Evolutionary conservation across 2,888 invertebrate species (phyloP).

Genomic region (Amiota mariae): DNA sequence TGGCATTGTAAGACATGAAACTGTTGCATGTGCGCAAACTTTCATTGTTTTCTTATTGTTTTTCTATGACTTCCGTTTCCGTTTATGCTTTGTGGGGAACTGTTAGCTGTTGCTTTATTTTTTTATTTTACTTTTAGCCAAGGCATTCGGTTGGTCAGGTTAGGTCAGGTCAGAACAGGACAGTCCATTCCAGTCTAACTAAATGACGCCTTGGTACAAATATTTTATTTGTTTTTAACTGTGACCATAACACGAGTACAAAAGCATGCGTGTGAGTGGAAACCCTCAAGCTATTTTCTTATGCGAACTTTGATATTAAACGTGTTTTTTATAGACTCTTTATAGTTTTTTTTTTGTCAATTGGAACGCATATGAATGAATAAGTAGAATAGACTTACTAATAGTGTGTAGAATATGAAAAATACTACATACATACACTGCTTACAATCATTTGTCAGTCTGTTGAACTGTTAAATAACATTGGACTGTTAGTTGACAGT

Average conservation of each 20-base stretch:
- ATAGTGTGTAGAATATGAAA: too few relatives aligned
- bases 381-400: too few relatives aligned
- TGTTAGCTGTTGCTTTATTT: slow-evolving; percentile 8
- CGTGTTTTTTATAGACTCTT: too few relatives aligned
- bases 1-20: not conserved
- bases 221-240: not conserved
- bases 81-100: not conserved
- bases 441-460: too few relatives aligned
- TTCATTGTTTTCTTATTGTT: not conserved
- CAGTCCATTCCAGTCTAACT: too few relatives aligned
- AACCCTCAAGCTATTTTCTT: slow-evolving; percentile 10
- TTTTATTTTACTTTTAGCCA: not conserved
- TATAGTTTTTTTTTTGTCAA: too few relatives aligned
- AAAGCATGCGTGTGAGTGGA: not conserved
- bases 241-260: not conserved
- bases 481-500: too few relatives aligned
- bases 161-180: not conserved
- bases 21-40: slow-evolving; percentile 13
- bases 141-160: not conserved
- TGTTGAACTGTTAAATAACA: too few relatives aligned
- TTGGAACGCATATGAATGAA: too few relatives aligned
- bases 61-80: slow-evolving; percentile 18
- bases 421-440: too few relatives aligned
- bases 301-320: not conserved
- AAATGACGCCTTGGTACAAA: not conserved